Base-by-base conservation (phyloP, 1,140 invertebrate species). In the Temnothorax curvispinosus region DNA sequence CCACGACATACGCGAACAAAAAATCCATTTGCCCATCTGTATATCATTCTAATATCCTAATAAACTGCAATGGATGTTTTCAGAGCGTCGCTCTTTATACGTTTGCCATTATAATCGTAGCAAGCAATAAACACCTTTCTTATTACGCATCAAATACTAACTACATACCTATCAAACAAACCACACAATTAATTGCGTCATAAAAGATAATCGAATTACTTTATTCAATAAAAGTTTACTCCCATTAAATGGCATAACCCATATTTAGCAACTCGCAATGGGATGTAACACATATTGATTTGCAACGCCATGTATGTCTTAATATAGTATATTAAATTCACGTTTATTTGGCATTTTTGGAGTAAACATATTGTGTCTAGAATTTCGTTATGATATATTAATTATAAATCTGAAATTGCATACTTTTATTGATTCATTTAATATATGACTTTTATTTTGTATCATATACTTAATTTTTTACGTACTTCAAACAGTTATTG, bases 41-140 rank as follows among this genome's bases (percentile, higher is more conserved):
- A 65, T 78, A 15, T 78, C 47, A 65, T 41, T 52, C 47, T 32
- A 78, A 78, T 64, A 78, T 50, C 15, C 44, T 27, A 65, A n/a
- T 50, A 78, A 78, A 52, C 27, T n/a, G 21, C 35, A 35, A 60
- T 60, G 38, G 13, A 62, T 77, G 27, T 35, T 78, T 64, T n/a
- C 35, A 52, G 11, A 8, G 13, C 21, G 27, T 62, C 7, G 18
- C 58, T 38, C 6, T 2, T 47, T n/a, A n/a, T n/a, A 6, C 41
- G 15, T 76, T 18, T 27, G 27, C 7, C 15, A 35, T 50, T 64
- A 52, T 50, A 78, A 78, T 64, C 21, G 27, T 47, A 64, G 27
- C 15, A 27, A 50, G 56, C 41, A 78, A 65, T 64, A 78, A 78
- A 65, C 58, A 78, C 32, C 62, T 78, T 62, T 50, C 6, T 38